Evolutionary conservation across 1,140 invertebrate species (phyloP), one percentile per base, ranked within the genome.

Genomic region (Pectinophora gossypiella): DNA sequence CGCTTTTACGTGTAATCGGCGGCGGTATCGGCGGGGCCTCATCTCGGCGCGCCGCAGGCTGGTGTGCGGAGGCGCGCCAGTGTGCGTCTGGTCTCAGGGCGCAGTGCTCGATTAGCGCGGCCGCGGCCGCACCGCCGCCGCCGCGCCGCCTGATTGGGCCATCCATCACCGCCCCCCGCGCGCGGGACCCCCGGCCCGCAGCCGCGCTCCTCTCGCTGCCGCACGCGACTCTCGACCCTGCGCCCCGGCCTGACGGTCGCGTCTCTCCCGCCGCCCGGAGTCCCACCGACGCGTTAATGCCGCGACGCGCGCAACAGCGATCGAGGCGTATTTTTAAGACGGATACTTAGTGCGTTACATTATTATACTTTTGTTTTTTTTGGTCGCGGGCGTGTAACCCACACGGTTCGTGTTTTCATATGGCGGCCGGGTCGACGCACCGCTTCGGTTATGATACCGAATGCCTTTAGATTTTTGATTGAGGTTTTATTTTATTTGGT

Each of bases 61-160:
- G 18, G 59, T 46, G 57, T 52, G 61, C 50, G 60, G 66, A 61
- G 43, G 68, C 43, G 60, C 56, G 60, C 47, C 15, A 72, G 69
- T 73, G 72, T 72, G 69, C 64, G 69, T 65, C 61, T 54, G 55
- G 43, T 60, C 61, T 63, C 68, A 61, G 72, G 69, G 74, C 79
- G 68, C 76, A 80, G 61, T 78, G 81, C 76, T 75, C 77, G 77
- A 78, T 82, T 85, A 82, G 74, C 73, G 75, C 72, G 73, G 64
- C 65, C 68, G 64, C 68, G 68, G 67, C 72, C 76, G 76, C 75
- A 73, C 69, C 77, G 79, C 77, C 74, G 82, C 79, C 81, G 75
- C 74, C 75, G 68, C 76, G 79, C 77, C 73, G 82, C 79, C 82
- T 79, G 82, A 85, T 85, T 85, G 82, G 82, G 79, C 82, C 77